Conservation (phyloP, 92 coral and sea anemone species). For the Zoanthus sociatus region DNA sequence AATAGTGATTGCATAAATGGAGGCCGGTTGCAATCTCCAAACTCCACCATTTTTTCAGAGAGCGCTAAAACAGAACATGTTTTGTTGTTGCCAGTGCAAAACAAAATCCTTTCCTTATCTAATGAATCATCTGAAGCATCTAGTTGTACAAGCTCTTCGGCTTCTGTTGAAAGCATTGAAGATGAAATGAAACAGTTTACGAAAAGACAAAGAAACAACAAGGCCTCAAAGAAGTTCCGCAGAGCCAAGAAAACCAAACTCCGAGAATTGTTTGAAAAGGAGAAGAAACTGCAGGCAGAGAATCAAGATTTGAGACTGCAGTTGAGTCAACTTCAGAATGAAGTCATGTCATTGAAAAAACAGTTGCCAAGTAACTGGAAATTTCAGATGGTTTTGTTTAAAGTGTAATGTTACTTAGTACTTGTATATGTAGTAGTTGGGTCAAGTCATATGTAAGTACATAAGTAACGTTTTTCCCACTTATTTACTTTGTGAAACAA, state of each 20-base stretch:
- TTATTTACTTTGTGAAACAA: too few species aligned
- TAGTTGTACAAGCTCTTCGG: slow-evolving; percentile 36
- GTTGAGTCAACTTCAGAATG: slow-evolving; percentile 68
- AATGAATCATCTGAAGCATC: slow-evolving; percentile 17
- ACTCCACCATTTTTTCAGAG: neutral
- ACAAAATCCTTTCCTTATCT: neutral
- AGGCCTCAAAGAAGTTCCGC: slow-evolving; percentile 89
- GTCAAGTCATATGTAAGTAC: too few species aligned
- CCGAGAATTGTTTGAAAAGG: slow-evolving; percentile 72
- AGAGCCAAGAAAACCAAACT: slow-evolving; percentile 73
- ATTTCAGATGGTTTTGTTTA: slow-evolving; percentile 23
- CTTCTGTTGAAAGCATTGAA: slow-evolving; percentile 58
- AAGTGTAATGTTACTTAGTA: neutral
- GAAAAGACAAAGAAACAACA: slow-evolving; percentile 78
- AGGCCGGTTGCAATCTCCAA: neutral
- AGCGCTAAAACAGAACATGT: neutral
- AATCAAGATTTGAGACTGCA: slow-evolving; percentile 71
- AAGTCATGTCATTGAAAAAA: slow-evolving; percentile 63
- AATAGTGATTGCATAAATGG: neutral
- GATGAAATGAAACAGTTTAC: slow-evolving; percentile 59
- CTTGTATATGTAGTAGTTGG: too few species aligned
- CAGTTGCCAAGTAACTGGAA: slow-evolving; percentile 53
- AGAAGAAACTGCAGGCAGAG: slow-evolving; percentile 67
- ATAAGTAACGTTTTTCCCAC: too few species aligned
- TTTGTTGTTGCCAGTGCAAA: neutral